A percentile compares a stretch with the other conserved stretches of the same genome.
Evolutionary conservation across 2,113 vertebrate species (phyloP).

Genomic region (Crotalus horridus): DNA sequence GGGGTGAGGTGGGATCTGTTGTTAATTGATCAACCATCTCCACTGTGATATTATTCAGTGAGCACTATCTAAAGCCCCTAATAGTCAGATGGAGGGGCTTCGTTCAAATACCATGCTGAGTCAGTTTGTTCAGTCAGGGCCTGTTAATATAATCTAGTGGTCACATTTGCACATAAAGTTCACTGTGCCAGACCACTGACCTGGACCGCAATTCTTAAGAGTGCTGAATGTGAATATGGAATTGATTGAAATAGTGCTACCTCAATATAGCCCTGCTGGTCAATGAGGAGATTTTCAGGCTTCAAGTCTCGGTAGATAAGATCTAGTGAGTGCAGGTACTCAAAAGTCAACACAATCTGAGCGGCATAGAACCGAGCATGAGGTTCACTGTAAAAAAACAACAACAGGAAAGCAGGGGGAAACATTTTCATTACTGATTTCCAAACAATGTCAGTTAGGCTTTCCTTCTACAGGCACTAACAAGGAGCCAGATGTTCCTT

Average conservation of each 20-base stretch:
- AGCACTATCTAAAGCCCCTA: background rate
- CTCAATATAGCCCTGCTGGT: conserved; percentile 92
- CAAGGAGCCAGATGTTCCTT: no score
- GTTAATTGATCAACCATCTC: background rate
- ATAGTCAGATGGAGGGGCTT: background rate
- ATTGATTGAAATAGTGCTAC: conserved; percentile 42
- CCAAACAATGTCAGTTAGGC: background rate
- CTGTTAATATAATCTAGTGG: background rate
- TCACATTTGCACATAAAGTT: background rate
- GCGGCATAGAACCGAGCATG: conserved; percentile 92
- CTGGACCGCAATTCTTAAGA: background rate
- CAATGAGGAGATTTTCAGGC: conserved; percentile 92
- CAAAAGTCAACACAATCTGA: conserved; percentile 93
- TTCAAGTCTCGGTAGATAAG: conserved; percentile 95
- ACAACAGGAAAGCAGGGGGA: background rate
- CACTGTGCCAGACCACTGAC: background rate
- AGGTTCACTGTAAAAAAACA: conserved; percentile 75
- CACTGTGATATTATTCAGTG: background rate
- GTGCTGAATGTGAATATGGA: no score
- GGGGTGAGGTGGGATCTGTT: background rate
- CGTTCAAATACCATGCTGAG: background rate
- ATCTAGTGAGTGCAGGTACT: conserved; percentile 92
- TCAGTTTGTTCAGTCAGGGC: background rate
- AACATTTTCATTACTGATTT: background rate
- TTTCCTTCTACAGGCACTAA: background rate